A percentile compares a stretch with the other conserved stretches of the same genome.
Evolutionary conservation across 2,113 vertebrate genomes (phyloP).

Genomic region (Myxocyprinus asiaticus): DNA sequence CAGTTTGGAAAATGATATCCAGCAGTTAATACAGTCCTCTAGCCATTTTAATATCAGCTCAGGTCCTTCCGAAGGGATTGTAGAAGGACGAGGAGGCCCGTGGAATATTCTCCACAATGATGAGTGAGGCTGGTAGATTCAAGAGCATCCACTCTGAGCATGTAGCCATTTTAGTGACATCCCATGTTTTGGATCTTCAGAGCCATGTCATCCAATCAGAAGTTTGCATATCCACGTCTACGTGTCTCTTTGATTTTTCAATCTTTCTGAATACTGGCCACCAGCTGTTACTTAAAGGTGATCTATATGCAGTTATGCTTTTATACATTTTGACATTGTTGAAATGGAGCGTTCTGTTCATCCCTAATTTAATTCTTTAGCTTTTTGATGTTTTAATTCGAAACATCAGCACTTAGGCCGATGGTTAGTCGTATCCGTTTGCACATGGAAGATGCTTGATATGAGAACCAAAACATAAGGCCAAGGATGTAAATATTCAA

Average conservation of each 20-base stretch:
- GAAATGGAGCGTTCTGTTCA: background rate
- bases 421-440: background rate
- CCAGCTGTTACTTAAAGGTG: constrained; percentile 31
- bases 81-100: background rate
- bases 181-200: constrained; percentile 13
- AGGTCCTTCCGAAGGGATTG: background rate
- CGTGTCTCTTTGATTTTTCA: constrained; percentile 15
- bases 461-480: background rate
- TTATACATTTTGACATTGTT: constrained; percentile 21
- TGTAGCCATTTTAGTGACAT: constrained; percentile 6
- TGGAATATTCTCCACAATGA: background rate
- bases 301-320: constrained; percentile 29
- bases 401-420: background rate
- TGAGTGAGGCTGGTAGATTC: background rate
- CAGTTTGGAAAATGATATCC: constrained; percentile 25
- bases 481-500: too few species aligned
- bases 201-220: constrained; percentile 21
- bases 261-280: constrained; percentile 5
- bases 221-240: constrained; percentile 24
- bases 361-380: background rate
- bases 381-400: background rate
- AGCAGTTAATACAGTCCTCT: background rate
- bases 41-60: background rate
- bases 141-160: background rate
- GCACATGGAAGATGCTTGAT: background rate